Percentiles rank a stretch among this genome's conserved stretches.
Evolutionary conservation across 2,113 vertebrate genomes (phyloP).

Genomic region (Pipra filicauda): DNA sequence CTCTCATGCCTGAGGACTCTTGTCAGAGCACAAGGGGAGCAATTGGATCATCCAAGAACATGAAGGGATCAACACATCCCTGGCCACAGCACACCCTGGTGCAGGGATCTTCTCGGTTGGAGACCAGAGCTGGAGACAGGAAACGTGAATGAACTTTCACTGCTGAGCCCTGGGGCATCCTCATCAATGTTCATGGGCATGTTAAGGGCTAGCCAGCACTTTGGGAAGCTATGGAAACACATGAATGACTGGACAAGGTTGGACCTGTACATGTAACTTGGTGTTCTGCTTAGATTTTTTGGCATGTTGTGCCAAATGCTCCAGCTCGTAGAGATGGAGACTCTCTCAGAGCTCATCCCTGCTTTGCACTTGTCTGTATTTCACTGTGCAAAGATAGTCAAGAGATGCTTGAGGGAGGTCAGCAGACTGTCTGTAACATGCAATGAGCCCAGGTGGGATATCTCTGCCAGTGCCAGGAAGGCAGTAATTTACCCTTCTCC

Average conservation of each 20-base stretch:
- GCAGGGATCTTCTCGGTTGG: background rate
- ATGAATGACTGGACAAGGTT: background rate
- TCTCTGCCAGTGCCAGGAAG: background rate
- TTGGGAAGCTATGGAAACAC: background rate
- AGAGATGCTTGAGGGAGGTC: background rate
- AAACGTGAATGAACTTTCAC: background rate
- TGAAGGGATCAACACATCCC: background rate
- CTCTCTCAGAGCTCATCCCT: background rate
- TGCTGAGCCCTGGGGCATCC: background rate
- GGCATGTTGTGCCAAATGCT: background rate
- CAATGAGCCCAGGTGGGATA: background rate
- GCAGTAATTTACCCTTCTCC: background rate
- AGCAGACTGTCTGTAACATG: background rate
- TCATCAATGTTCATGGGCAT: fast-evolving
- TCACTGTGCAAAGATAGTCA: background rate
- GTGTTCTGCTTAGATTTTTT: background rate
- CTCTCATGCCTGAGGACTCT: background rate
- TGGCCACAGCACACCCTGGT: background rate
- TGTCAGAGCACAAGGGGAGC: background rate
- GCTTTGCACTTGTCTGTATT: background rate
- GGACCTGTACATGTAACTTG: background rate
- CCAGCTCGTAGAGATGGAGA: background rate
- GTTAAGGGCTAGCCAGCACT: background rate
- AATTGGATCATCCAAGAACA: background rate
- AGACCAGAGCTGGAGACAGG: background rate